Evolutionary conservation across 2,797 vertebrate species (phyloP), one percentile per base, ranked within the genome.

Genomic region (Rhinichthys osculus): DNA sequence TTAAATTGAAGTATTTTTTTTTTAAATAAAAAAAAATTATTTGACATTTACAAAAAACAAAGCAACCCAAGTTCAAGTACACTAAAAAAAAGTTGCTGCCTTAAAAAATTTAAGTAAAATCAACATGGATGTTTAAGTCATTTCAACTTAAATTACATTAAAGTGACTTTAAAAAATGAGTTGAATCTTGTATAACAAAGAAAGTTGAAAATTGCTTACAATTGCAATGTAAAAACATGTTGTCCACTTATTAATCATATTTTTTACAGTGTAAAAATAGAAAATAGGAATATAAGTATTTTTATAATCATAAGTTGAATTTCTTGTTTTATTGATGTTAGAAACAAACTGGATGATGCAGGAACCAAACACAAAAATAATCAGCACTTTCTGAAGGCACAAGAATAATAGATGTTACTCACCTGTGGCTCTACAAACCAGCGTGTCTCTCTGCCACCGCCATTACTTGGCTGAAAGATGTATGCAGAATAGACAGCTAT

Each of bases 401-500:
- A 23, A 78, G 11, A 67, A 11, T 11, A 40, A 80, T 81, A 52
- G 9, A 62, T 70, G 5, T 7, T 62, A 85, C 91, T 70, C 78
- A 95, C 95, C 94, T 96, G 95, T 71, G 95, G 95, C 89, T 96
- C 95, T 1, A 96, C 90, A 88, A 95, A 96, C 95, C 95, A 96
- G 57, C 93, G 88, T 0, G 2, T 90, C 90, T 95, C 94, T 57
- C 95, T 90, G 66, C 95, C 95, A 0, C 95, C 94, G 10, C 94
- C 94, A 16, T 92, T 91, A 83, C 93, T 96, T 64, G 93, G 88
- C 89, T 93, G 85, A 90, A 95, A 96, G 2, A 88, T 81, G 89
- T 95, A 95, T 23, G 94, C 94, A 5, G 94, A 93, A 90, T 95
- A 96, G 77, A 95, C 92, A 14, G 95, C 94, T 16, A 94, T 95